Conservation (phyloP, 2,888 invertebrate genomes). For the Lissonota sp. region DNA sequence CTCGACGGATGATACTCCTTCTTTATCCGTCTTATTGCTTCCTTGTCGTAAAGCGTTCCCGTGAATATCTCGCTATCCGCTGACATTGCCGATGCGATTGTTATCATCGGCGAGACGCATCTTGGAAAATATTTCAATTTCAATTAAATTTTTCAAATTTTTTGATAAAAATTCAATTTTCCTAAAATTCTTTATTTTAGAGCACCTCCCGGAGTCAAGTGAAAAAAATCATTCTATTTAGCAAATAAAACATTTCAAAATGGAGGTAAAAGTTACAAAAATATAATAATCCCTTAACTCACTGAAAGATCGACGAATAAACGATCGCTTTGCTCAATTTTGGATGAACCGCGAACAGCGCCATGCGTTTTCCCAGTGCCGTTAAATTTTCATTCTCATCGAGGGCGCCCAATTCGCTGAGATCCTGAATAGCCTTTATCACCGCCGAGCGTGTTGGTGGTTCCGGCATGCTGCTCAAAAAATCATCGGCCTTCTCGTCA, state of each 20-base stretch:
- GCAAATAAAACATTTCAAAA: too few relatives aligned
- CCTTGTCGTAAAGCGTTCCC: constrained; percentile 84
- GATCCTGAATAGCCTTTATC: constrained; percentile 86
- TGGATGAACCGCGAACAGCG: constrained; percentile 86
- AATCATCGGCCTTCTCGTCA: constrained; percentile 85
- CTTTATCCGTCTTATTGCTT: constrained; percentile 85
- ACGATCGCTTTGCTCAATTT: constrained; percentile 87
- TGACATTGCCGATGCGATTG: constrained; percentile 84
- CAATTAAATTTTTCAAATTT: constrained; percentile 7
- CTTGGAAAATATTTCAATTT: constrained; percentile 73
- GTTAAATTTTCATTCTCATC: constrained; percentile 87
- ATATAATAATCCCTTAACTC: constrained; percentile 62
- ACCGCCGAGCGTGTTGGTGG: constrained; percentile 86
- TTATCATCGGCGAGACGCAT: constrained; percentile 85
- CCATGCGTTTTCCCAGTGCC: constrained; percentile 86
- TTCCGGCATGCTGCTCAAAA: constrained; percentile 87
- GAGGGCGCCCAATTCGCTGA: constrained; percentile 86
- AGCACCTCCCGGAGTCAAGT: too few relatives aligned
- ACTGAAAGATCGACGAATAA: constrained; percentile 85
- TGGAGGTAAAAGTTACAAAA: too few relatives aligned
- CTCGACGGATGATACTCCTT: constrained; percentile 85
- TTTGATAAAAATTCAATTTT: constrained; percentile 3
- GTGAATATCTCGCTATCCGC: constrained; percentile 85
- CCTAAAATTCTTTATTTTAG: too few relatives aligned
- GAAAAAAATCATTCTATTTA: too few relatives aligned